Conservation (phyloP, 2,888 invertebrate genomes). For the Neocrepidodera transversa region DNA sequence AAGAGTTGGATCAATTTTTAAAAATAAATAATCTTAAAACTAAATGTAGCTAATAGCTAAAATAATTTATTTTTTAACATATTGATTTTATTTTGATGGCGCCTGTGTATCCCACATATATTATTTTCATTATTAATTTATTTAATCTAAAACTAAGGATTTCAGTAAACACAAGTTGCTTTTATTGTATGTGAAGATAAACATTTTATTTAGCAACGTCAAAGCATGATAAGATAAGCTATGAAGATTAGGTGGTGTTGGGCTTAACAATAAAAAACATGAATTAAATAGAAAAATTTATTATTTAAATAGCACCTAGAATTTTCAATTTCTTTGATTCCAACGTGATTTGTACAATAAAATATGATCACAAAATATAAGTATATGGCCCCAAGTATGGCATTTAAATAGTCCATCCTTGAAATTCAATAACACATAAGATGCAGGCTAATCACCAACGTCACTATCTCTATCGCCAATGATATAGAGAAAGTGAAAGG, state of each 20-base stretch:
- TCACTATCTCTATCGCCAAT: conserved; percentile 79
- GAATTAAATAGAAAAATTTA: conserved; percentile 15
- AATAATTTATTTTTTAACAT: too few species aligned
- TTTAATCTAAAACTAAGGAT: too few species aligned
- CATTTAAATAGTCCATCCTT: conserved; percentile 18
- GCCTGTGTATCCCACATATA: too few species aligned
- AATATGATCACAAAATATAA: conserved; percentile 35
- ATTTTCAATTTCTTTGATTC: conserved; percentile 29
- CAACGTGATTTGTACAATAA: conserved; percentile 29
- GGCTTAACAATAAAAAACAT: not conserved
- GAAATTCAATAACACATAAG: not conserved
- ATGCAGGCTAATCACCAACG: conserved; percentile 68
- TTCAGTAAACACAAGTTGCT: too few species aligned
- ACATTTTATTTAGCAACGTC: not conserved
- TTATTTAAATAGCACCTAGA: conserved; percentile 31
- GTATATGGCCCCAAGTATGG: conserved; percentile 40
- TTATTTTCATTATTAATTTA: too few species aligned
- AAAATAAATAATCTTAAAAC: too few species aligned
- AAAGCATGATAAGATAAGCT: not conserved
- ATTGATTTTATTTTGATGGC: too few species aligned
- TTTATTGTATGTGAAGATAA: too few species aligned
- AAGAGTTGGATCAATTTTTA: too few species aligned
- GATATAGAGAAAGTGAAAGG: conserved; percentile 75
- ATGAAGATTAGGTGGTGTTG: not conserved
- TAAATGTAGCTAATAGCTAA: too few species aligned